These are phyloP conservation scores for Tenthredo scrophulariae DNA, from an alignment of 2,888 invertebrate species.

Conservation along the genomic window DNA sequence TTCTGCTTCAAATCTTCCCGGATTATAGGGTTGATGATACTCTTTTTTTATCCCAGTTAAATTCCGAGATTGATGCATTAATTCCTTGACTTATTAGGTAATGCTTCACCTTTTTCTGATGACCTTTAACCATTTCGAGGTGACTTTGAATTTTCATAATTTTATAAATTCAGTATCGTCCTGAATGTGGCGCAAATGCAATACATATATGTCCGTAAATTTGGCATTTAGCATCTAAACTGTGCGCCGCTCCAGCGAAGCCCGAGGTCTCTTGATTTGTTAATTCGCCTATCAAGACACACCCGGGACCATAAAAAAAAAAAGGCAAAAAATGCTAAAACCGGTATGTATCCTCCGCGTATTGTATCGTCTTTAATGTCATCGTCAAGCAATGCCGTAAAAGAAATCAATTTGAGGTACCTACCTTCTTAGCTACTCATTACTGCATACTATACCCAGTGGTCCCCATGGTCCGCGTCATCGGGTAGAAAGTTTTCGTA, in stretches of 20 bases:
- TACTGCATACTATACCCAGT: conserved; percentile 11
- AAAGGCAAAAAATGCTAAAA: neutral
- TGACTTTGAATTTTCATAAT: neutral
- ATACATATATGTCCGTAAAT: neutral
- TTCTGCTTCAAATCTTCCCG: neutral
- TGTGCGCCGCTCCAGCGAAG: neutral
- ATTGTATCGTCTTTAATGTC: conserved; percentile 34
- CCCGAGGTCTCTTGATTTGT: conserved; percentile 39
- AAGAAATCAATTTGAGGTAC: conserved; percentile 24
- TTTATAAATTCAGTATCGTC: conserved; percentile 4
- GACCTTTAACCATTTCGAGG: neutral
- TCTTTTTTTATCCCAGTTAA: neutral
- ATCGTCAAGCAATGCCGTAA: conserved; percentile 15
- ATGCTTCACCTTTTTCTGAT: neutral
- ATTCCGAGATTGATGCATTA: neutral
- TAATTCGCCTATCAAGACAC: conserved; percentile 20
- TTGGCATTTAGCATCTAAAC: neutral
- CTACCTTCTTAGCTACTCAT: conserved; percentile 16
- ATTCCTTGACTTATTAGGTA: neutral
- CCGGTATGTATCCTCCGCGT: conserved; percentile 16
- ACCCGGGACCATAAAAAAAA: conserved; percentile 37
- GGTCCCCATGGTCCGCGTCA: conserved; percentile 25
- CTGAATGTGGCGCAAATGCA: neutral
- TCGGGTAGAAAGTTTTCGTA: conserved; percentile 65
- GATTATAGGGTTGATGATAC: too few relatives aligned